Evolutionary conservation across 2,888 invertebrate genomes (phyloP).

Genomic region (Muscina levida): DNA sequence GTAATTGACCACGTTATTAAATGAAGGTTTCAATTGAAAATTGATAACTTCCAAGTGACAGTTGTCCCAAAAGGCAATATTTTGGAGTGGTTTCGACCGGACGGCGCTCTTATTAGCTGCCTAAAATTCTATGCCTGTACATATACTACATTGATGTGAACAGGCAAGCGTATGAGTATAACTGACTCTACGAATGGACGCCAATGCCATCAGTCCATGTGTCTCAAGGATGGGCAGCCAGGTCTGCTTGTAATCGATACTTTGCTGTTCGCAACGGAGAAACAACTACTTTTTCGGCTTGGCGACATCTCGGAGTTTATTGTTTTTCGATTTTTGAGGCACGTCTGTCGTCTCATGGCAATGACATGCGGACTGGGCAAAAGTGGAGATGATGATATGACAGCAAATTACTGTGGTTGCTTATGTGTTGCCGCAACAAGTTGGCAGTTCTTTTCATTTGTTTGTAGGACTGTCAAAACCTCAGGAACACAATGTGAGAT

Average conservation of each 20-base stretch:
- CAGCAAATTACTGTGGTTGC: constrained; percentile 68
- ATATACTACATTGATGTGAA: constrained; percentile 1
- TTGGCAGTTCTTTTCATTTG: constrained; percentile 71
- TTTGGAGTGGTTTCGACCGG: constrained; percentile 17
- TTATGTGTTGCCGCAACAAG: constrained; percentile 65
- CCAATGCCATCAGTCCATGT: constrained; percentile 14
- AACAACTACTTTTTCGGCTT: constrained; percentile 56
- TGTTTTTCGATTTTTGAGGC: constrained; percentile 46
- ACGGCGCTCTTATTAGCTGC: constrained; percentile 49
- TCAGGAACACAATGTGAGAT: constrained; percentile 63
- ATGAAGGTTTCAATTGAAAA: constrained; percentile 59
- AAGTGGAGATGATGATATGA: constrained; percentile 67
- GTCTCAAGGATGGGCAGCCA: constrained; percentile 34
- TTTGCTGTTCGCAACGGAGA: constrained; percentile 47
- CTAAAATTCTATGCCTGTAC: constrained; percentile 41
- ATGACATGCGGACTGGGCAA: constrained; percentile 55
- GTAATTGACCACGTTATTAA: constrained; percentile 63
- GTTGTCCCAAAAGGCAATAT: constrained; percentile 45
- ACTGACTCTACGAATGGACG: constrained; percentile 3
- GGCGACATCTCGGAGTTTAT: constrained; percentile 5
- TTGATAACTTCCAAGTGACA: constrained; percentile 58
- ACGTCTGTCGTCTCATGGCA: constrained; percentile 30
- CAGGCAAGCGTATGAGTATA: background rate
- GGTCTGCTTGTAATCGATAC: constrained; percentile 58
- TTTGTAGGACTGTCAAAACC: constrained; percentile 69